These are phyloP conservation scores for Agriopis aurantiaria DNA, from an alignment of 2,888 invertebrate genomes.

Conservation along the genomic window DNA sequence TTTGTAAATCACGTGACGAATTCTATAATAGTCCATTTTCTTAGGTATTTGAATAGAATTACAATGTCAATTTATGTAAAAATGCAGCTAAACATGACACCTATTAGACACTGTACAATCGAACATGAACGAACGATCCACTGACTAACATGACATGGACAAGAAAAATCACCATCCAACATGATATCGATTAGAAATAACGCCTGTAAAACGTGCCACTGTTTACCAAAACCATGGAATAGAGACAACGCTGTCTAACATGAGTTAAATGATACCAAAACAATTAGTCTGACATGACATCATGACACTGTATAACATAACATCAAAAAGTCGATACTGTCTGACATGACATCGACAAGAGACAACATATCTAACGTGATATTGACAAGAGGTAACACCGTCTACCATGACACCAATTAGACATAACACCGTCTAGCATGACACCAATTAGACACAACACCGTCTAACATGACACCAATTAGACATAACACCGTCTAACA, in stretches of 20 bases:
- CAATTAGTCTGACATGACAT: not conserved
- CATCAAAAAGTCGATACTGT: conserved; percentile 1
- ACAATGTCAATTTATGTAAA: too few species aligned
- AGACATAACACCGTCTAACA: not conserved
- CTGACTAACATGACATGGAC: not conserved
- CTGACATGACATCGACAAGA: not conserved
- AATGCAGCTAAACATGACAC: not conserved
- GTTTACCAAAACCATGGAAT: not conserved
- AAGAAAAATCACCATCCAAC: not conserved
- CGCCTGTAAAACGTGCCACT: not conserved
- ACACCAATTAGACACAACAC: not conserved
- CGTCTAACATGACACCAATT: not conserved
- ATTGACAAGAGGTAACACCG: not conserved
- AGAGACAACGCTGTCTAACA: not conserved
- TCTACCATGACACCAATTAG: not conserved
- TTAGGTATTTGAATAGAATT: too few species aligned
- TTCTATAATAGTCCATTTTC: too few species aligned
- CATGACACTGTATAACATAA: conserved; percentile 1
- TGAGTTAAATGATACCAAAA: too few species aligned
- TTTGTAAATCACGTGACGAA: too few species aligned
- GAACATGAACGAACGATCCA: too few species aligned
- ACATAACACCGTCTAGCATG: not conserved
- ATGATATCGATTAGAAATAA: not conserved
- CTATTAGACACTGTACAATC: too few species aligned
- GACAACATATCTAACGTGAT: not conserved